These are phyloP conservation scores for Caenorhabditis sp. DNA, from an alignment of 2,888 invertebrate species.

Conservation along the genomic window DNA sequence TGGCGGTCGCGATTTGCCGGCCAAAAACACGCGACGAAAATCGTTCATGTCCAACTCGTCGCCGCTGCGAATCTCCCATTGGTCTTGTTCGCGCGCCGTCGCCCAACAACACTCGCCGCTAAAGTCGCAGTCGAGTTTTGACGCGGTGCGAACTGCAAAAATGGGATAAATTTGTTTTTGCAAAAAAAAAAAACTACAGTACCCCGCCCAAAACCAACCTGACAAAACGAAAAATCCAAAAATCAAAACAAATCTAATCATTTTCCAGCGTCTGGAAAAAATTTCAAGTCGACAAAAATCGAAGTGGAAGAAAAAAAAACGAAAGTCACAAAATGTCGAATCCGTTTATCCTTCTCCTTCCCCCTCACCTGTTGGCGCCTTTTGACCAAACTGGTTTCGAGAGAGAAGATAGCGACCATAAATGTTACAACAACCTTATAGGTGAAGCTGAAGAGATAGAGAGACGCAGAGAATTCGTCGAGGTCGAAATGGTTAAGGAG, in stretches of 20 bases:
- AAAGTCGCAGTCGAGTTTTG: conserved; percentile 46
- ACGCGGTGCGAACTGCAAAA: conserved; percentile 7
- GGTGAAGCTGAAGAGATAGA: too few species aligned
- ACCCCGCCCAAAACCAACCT: neutral
- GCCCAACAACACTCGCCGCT: conserved; percentile 45
- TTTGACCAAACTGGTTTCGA: too few species aligned
- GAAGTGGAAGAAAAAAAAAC: neutral
- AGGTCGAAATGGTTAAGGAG: too few species aligned
- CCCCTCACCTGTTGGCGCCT: too few species aligned
- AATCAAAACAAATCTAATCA: too few species aligned
- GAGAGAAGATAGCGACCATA: too few species aligned
- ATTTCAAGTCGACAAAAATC: too few species aligned
- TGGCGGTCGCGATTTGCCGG: conserved; percentile 51
- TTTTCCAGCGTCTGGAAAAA: too few species aligned
- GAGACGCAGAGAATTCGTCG: too few species aligned
- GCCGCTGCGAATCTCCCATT: conserved; percentile 38
- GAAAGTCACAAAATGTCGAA: neutral
- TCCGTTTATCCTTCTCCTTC: too few species aligned
- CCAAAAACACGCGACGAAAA: conserved; percentile 52
- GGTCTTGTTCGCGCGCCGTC: conserved; percentile 36
- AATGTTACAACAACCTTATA: too few species aligned
- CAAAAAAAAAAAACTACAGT: neutral
- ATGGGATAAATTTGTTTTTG: neutral
- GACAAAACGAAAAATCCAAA: too few species aligned
- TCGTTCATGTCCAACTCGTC: conserved; percentile 46